phyloP scores from a whole-genome alignment of 2,113 vertebrate species.

The Dromas ardeola region DNA sequence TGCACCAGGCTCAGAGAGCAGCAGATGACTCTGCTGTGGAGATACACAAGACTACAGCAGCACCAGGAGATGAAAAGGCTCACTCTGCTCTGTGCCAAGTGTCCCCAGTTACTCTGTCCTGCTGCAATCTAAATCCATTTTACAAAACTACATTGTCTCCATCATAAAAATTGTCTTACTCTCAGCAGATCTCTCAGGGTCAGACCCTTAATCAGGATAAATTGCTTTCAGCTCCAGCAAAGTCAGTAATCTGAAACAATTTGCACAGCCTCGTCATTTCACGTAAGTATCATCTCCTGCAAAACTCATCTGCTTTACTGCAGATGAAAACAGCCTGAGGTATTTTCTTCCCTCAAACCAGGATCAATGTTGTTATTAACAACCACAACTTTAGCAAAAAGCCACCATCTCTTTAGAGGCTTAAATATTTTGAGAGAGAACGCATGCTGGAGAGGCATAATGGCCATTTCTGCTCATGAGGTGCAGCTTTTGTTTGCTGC shows the following conservation, averaged over 20 bases:
- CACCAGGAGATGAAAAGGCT: not conserved
- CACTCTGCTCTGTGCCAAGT: not conserved
- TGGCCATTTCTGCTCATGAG: not conserved
- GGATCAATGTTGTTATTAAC: not conserved
- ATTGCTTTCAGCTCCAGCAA: not conserved
- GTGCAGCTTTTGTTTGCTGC: not conserved
- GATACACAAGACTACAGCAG: not conserved
- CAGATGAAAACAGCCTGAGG: not conserved
- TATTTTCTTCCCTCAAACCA: not conserved
- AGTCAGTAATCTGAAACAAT: not conserved
- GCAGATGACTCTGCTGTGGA: not conserved
- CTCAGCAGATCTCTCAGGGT: not conserved
- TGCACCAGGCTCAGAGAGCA: not conserved
- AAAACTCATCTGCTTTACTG: not conserved
- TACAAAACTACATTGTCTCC: not conserved
- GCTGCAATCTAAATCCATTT: not conserved
- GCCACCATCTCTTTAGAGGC: not conserved
- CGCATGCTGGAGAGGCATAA: not conserved
- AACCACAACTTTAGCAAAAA: not conserved
- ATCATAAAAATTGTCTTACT: not conserved
- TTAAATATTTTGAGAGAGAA: not conserved
- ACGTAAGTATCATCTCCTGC: not conserved
- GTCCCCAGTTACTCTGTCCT: not conserved
- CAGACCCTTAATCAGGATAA: not conserved
- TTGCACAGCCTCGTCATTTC: not conserved